phyloP scores from a whole-genome alignment of 2,888 invertebrate genomes.

The Caenorhabditis macrosperma region DNA sequence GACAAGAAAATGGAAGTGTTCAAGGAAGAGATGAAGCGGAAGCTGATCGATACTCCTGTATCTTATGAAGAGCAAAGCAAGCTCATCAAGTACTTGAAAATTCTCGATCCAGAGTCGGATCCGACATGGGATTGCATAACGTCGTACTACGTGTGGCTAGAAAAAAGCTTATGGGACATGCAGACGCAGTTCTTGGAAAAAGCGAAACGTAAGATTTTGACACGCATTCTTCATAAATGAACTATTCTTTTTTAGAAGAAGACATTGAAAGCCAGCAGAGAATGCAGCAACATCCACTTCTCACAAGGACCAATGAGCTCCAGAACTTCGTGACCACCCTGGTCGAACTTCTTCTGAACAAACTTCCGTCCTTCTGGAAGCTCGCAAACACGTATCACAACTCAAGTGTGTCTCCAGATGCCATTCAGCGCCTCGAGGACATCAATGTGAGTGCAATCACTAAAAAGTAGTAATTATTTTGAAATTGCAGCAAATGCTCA shows the following conservation, averaged over 20 bases:
- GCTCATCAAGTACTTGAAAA: slow-evolving; percentile 86
- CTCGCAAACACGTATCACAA: slow-evolving; percentile 92
- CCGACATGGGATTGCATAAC: slow-evolving; percentile 96
- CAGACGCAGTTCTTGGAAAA: slow-evolving; percentile 71
- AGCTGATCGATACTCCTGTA: slow-evolving; percentile 92
- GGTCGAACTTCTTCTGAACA: slow-evolving; percentile 86
- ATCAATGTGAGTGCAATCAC: slow-evolving; percentile 75
- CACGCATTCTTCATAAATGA: neutral
- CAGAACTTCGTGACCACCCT: slow-evolving; percentile 87
- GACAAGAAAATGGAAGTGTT: slow-evolving; percentile 90
- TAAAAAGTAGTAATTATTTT: neutral
- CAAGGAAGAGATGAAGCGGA: slow-evolving; percentile 87
- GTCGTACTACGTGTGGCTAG: slow-evolving; percentile 89
- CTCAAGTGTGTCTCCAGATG: slow-evolving; percentile 85
- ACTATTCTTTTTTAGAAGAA: slow-evolving; percentile 3
- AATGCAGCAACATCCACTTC: slow-evolving; percentile 10
- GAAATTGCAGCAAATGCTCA: slow-evolving; percentile 77
- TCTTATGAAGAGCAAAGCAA: slow-evolving; percentile 95
- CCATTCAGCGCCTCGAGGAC: slow-evolving; percentile 80
- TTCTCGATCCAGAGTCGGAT: slow-evolving; percentile 88
- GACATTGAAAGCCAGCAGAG: slow-evolving; percentile 18
- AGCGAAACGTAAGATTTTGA: slow-evolving; percentile 16
- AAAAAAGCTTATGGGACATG: slow-evolving; percentile 85
- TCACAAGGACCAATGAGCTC: slow-evolving; percentile 44
- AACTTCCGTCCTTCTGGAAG: slow-evolving; percentile 89